Base-by-base conservation (phyloP, 64 coral and sea anemone species). In the Acropora yongei region DNA sequence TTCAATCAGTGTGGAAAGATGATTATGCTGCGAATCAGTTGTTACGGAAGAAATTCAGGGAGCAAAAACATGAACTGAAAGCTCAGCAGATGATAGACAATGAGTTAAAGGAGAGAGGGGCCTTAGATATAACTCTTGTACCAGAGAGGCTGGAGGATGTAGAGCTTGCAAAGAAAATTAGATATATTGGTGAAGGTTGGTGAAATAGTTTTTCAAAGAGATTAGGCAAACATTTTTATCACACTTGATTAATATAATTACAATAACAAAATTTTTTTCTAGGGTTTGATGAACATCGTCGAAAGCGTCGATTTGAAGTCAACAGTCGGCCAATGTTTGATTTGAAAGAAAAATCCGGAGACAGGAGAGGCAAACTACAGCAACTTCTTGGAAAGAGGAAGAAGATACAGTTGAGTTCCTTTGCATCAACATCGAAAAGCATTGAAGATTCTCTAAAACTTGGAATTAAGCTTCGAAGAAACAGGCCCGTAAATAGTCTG, bases 1-100 rank as follows among this genome's bases (percentile, higher is more conserved):
- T 99, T 2, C 91, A 99, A 75, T 93, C 94, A 53, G 78, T 96
- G 50, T 99, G 97, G 97, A 96, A 88, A 80, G 97, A 99, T 65
- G 97, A 99, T 49, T 99, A 96, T 83, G 85, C 91, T 3, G 88
- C 92, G n/a, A 99, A 99, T 88, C 94, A 99, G 77, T 78, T 99
- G 14, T 65, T 99, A 20, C 91, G 97, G 79, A 99, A 96, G 80
- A 99, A 96, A 77, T 99, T 99, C 47, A 85, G 97, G 76, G 94
- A 96, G 73, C 84, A 96, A 61, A 99, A 99, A 68, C 95, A 94
- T 49, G 94, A 93, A 60, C 12, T 96, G 2, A 90, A 88, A 68
- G 94, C 80, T 41, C 55, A 80, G 53, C 90, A 93, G 40, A 79
- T 76, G 43, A 87, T 75, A n/a, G 94, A 99, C 41, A 76, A 91